Base-by-base conservation (phyloP, 1,140 invertebrate genomes). In the Orussus abietinus region DNA sequence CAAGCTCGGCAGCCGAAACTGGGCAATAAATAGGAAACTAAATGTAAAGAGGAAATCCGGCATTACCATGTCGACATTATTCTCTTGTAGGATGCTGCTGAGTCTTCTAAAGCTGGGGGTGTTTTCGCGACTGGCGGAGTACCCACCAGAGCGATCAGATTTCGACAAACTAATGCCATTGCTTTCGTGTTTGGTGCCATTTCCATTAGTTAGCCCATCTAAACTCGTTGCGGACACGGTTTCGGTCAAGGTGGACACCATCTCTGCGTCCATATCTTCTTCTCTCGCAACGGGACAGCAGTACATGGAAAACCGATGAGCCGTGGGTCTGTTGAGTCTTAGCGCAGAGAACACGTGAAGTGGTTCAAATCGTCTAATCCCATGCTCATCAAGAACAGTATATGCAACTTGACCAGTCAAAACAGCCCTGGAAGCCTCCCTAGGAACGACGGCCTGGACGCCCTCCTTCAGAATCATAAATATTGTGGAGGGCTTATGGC, bases 381-480 rank as follows among this genome's bases (percentile, higher is more conserved):
- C 86, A 47, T 77, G 79, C 60, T 89, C 85, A 56, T 88, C 86
- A 0, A 90, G 71, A 3, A 89, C 78, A 3, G 83, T 82, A 50
- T 88, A 90, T 3, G 84, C 78, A 1, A 87, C 79, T 64, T 86
- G 75, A 10, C 87, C 87, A 1, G 82, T 85, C 4, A 88, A 64
- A 5, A 90, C 84, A 12, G 79, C 80, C 14, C 82, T 75, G 26
- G 84, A 79, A 0, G 83, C 82, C 61, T 88, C 84, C 26, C 82
- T 75, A 0, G 87, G 87, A 12, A 90, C 80, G 1, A 90, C 83
- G 0, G 83, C 82, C 59, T 89, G 85, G n/a, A 85, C 53, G 11
- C 83, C 82, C 55, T 83, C 81, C 41, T 88, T 86, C 42, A 86
- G 76, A 28, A 89, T 86, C 56, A 90, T 76, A 21, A 86, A 75